These are phyloP conservation scores for Melipona beecheii DNA, from an alignment of 2,888 invertebrate genomes.

Conservation along the genomic window DNA sequence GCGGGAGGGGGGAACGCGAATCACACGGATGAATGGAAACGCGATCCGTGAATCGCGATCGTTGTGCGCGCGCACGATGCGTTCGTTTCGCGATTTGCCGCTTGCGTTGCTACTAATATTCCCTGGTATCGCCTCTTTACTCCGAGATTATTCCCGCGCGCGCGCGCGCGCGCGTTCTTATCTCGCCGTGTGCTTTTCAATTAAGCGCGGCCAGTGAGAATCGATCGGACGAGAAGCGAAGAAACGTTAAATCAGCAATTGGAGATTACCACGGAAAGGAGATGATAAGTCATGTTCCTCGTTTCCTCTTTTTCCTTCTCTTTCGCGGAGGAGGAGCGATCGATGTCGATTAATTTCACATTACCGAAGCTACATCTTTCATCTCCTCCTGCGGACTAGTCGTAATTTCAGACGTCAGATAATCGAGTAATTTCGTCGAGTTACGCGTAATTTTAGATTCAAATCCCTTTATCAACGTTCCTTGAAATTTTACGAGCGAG, in stretches of 20 bases:
- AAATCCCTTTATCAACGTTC: no score
- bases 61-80: slow-evolving; percentile 21
- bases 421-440: no score
- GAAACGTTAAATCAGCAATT: not conserved
- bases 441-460: no score
- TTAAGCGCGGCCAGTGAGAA: not conserved
- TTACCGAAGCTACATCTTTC: not conserved
- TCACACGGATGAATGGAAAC: slow-evolving; percentile 67
- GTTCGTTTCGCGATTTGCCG: slow-evolving; percentile 17
- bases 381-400: not conserved
- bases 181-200: not conserved
- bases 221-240: not conserved
- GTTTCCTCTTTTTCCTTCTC: not conserved
- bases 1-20: slow-evolving; percentile 55
- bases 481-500: no score
- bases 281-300: not conserved
- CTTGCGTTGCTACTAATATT: slow-evolving; percentile 49
- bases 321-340: not conserved
- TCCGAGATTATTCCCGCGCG: not conserved
- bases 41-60: slow-evolving; percentile 50
- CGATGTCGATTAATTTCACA: not conserved
- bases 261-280: not conserved
- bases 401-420: no score
- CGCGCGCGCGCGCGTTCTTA: not conserved
- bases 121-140: slow-evolving; percentile 5